A percentile compares a stretch with the other conserved stretches of the same genome.
phyloP scores from a whole-genome alignment of 2,113 vertebrate species.

The Corvus cornix region DNA sequence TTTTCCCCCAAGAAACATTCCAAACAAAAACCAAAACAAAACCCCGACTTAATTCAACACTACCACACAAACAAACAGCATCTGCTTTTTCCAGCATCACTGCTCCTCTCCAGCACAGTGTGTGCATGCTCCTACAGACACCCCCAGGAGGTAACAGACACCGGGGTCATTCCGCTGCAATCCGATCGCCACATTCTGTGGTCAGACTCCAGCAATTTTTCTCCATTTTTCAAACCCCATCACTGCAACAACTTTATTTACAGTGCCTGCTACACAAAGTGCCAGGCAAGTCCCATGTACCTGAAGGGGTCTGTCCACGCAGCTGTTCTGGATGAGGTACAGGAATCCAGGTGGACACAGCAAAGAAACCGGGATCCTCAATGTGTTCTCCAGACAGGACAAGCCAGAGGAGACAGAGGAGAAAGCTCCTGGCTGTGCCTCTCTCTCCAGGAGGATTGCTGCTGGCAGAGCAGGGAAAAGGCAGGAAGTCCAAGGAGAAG shows the following conservation, averaged over 20 bases:
- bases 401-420: neutral
- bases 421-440: neutral
- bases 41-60: neutral
- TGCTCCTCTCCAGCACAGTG: neutral
- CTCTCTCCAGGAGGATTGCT: neutral
- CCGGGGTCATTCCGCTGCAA: fast-evolving
- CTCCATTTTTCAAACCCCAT: neutral
- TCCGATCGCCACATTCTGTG: fast-evolving
- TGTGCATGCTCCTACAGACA: neutral
- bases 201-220: neutral
- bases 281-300: neutral
- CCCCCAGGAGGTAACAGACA: neutral
- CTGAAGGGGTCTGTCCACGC: neutral
- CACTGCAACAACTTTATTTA: neutral
- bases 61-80: neutral
- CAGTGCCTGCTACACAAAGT: neutral
- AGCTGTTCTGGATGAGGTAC: neutral
- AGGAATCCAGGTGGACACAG: neutral
- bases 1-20: neutral
- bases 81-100: neutral
- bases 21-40: neutral
- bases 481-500: constrained; percentile 33
- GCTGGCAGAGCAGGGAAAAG: neutral
- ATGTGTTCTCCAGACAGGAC: neutral
- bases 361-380: neutral